phyloP scores from a whole-genome alignment of 2,113 vertebrate species.

The Noturus placidus region DNA sequence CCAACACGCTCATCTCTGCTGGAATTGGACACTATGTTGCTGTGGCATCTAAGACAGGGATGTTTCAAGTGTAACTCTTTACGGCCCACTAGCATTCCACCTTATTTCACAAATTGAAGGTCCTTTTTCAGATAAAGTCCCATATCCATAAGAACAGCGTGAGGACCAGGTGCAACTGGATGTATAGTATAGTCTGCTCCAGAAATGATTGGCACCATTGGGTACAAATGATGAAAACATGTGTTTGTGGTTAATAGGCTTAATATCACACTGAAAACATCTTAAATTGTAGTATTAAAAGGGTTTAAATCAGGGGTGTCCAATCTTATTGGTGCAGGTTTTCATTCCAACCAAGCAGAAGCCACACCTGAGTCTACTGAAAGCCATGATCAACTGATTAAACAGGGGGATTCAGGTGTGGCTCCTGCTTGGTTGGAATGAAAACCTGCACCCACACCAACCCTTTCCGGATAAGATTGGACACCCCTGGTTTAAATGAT shows the following conservation, averaged over 20 bases:
- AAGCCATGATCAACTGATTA: too few relatives aligned
- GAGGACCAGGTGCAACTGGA: not conserved
- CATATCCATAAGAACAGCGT: not conserved
- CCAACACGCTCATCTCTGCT: slow-evolving; percentile 70
- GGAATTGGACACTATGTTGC: slow-evolving; percentile 44
- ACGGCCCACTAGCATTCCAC: not conserved
- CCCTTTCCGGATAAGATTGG: too few relatives aligned
- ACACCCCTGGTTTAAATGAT: not conserved
- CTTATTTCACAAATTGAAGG: not conserved
- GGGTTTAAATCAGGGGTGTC: too few relatives aligned
- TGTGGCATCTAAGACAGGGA: not conserved
- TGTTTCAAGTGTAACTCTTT: not conserved
- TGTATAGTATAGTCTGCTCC: not conserved
- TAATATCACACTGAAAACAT: not conserved
- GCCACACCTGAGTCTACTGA: too few relatives aligned
- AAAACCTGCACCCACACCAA: too few relatives aligned
- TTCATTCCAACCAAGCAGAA: too few relatives aligned
- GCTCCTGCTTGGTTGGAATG: too few relatives aligned
- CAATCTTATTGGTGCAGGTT: too few relatives aligned
- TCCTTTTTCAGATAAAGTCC: not conserved
- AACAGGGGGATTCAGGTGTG: too few relatives aligned
- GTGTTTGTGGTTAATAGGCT: not conserved
- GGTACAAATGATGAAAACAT: not conserved
- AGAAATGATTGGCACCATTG: not conserved
- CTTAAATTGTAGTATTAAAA: not conserved